Conservation (phyloP, 2,113 vertebrate genomes). For the Colistium nudipinnis region DNA sequence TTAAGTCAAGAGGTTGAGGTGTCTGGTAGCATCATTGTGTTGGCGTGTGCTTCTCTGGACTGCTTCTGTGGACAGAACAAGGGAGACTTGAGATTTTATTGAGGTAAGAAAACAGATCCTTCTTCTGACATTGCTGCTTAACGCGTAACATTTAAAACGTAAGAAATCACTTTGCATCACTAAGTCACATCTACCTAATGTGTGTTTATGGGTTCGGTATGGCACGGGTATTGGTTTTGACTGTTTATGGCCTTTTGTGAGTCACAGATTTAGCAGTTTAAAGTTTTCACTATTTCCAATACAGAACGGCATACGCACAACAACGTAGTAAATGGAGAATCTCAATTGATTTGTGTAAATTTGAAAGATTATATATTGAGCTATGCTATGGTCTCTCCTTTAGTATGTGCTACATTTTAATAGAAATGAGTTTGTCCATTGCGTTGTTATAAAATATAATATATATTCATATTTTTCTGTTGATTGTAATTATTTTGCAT, state of each 20-base stretch:
- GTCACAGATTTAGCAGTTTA: no score
- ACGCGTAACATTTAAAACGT: background rate
- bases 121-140: background rate
- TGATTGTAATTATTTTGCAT: background rate
- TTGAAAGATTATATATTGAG: no score
- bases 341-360: no score
- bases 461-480: background rate
- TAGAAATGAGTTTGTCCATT: background rate
- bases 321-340: no score
- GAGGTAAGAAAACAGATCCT: slow-evolving; percentile 40
- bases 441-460: background rate
- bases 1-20: background rate
- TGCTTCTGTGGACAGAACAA: background rate
- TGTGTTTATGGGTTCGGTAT: no score
- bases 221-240: no score
- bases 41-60: background rate
- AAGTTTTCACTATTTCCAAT: no score
- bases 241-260: no score
- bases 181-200: no score
- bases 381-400: background rate
- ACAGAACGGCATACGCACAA: no score
- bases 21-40: background rate
- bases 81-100: background rate
- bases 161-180: background rate
- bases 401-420: background rate